Evolutionary conservation across 2,888 invertebrate genomes (phyloP), one percentile per base, ranked within the genome.

Genomic region (Parasteatoda lunata): DNA sequence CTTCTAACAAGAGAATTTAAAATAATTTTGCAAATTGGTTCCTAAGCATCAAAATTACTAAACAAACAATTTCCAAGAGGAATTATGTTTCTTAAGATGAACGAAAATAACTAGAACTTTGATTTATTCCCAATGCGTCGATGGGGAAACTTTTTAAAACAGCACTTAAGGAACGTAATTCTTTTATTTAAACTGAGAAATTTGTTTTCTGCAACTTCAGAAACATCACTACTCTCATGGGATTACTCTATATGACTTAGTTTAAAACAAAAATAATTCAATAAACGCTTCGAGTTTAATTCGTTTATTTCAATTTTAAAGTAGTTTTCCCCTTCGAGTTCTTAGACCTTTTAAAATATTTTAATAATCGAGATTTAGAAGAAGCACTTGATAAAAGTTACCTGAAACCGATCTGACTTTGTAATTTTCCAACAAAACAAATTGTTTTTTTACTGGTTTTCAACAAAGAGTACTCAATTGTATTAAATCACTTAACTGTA

Each of bases 221-320:
- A 73, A 69, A 72, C 68, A 78, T 73, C 66, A 69, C 69, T 69
- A 69, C 30, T 84, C 77, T 84, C 83, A 11, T 45, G 79, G 85
- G 73, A 71, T 81, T 80, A 65, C 47, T 71, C 45, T 64, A 45
- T 30, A 77, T 80, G 77, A 72, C 85, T 73, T 80, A 86, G 80
- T 86, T 86, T 76, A n/a, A 45, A 30, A 11, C 13, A 15, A 77
- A 79, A 86, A 86, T 86, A 86, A 86, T 86, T 86, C 80, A 68
- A 86, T 86, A 69, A 86, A 54, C 85, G 51, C 68, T 59, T 69
- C 77, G 7, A 30, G 64, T 15, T 71, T 86, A 86, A 86, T 86
- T 86, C 85, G 77, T 65, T 86, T 86, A 86, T 86, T 86, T 72
- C 80, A 77, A 80, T 77, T 86, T 86, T 76, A 84, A 84, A 83